Conservation (phyloP, 2,797 vertebrate species). For the Coranthus polyacanthus region DNA sequence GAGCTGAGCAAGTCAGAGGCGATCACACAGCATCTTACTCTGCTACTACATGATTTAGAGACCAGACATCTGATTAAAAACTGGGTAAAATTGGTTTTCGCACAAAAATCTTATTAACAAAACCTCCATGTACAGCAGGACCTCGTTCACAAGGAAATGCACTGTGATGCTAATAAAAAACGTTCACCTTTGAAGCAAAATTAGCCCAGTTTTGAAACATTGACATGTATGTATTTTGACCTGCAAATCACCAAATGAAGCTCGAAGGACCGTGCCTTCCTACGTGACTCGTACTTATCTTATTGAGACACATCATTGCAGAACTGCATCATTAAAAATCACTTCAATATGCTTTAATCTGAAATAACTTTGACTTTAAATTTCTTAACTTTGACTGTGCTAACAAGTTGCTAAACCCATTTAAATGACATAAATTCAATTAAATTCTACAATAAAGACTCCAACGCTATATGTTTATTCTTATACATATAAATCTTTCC, state of each 20-base stretch:
- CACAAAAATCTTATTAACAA: too few species aligned
- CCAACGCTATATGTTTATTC: too few species aligned
- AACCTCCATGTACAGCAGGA: background rate
- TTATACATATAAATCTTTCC: background rate
- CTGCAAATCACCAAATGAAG: too few species aligned
- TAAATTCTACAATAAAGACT: too few species aligned
- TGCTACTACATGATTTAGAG: too few species aligned
- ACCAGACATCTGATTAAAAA: background rate
- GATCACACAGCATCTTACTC: background rate
- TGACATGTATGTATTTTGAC: background rate
- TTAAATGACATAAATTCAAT: too few species aligned
- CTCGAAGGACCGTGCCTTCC: too few species aligned
- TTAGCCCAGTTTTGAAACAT: background rate
- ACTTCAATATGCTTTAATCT: background rate
- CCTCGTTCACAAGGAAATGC: background rate
- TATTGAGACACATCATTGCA: too few species aligned
- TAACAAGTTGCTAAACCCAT: background rate
- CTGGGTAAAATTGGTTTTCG: background rate
- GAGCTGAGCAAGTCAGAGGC: constrained; percentile 16
- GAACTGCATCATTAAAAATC: too few species aligned
- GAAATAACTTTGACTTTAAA: background rate
- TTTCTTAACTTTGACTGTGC: background rate
- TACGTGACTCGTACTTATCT: too few species aligned
- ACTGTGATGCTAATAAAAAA: background rate
- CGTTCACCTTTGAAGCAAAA: background rate